Base-by-base conservation (phyloP, 2,797 vertebrate genomes). In the Galagoides demidoff region DNA sequence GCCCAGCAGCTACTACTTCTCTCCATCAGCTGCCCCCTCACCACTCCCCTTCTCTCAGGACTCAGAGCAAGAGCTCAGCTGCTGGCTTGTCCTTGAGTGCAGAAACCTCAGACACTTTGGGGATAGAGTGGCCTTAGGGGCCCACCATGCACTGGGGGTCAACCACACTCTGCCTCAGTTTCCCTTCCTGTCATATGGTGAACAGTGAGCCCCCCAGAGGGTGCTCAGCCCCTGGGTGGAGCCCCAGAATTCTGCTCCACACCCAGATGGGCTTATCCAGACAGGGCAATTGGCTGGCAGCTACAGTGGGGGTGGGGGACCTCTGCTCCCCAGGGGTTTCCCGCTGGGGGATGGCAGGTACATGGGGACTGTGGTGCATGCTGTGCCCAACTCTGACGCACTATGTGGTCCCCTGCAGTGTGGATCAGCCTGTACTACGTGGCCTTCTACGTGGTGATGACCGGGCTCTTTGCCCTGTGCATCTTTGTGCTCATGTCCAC, bases 391-490 rank as follows among this genome's bases (percentile, higher is more conserved):
- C 31, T 66, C 64, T 57, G 55, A n/a, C 5, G 1, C 7, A 1
- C 64, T 17, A 13, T 1, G n/a, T n/a, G 1, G 8, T 14, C n/a
- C 19, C 23, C 34, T 12, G 22, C 98, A 99, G 99, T 99, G 88
- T 99, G 99, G 99, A 99, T 99, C 98, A 99, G 99, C 95, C 98
- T 99, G 87, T 99, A 99, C 94, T 99, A 99, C 9, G 97, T 98
- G 89, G 99, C 98, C 55, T 99, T 99, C 98, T 99, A 99, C 0
- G 97, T 99, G 96, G 98, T 99, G 97, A 99, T 99, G 98, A 98
- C 99, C 0, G 98, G 94, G 31, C 95, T 99, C 90, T 99, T 99
- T 0, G 98, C 98, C 4, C 98, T 99, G 95, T 98, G 98, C 94
- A 98, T 99, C 96, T 99, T 99, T 17, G 98, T 96, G 12, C 98